Percentiles rank a stretch among this genome's conserved stretches.
These are phyloP conservation scores for Synanthedon myopaeformis DNA, from an alignment of 2,888 invertebrate species.

Conservation along the genomic window DNA sequence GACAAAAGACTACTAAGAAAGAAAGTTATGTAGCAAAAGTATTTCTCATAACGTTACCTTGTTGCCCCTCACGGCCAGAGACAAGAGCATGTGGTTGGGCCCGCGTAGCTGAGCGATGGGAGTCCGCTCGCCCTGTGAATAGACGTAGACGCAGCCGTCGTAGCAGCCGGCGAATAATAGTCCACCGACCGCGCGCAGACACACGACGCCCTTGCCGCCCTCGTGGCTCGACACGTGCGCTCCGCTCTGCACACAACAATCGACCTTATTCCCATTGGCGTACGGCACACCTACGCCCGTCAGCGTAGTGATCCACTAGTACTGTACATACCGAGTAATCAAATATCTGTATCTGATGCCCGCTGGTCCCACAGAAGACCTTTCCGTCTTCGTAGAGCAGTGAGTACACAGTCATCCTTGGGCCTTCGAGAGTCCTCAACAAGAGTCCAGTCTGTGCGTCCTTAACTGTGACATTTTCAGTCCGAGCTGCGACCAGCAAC, in stretches of 20 bases:
- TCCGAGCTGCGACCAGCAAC: slow-evolving; percentile 77
- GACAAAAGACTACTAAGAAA: no score
- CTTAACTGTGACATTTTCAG: slow-evolving; percentile 76
- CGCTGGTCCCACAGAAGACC: slow-evolving; percentile 83
- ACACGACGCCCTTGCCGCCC: slow-evolving; percentile 79
- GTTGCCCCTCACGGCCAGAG: slow-evolving; percentile 74
- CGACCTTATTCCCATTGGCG: background rate
- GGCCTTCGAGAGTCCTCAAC: slow-evolving; percentile 72
- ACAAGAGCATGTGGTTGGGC: slow-evolving; percentile 78
- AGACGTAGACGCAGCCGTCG: slow-evolving; percentile 82
- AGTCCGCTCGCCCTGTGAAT: slow-evolving; percentile 64
- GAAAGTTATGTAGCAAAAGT: no score
- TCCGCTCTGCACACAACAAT: slow-evolving; percentile 69
- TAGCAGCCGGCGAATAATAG: slow-evolving; percentile 80
- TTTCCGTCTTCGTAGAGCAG: slow-evolving; percentile 75
- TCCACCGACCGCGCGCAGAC: slow-evolving; percentile 74
- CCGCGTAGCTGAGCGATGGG: slow-evolving; percentile 75
- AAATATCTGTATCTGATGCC: slow-evolving; percentile 77
- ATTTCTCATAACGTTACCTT: slow-evolving; percentile 49
- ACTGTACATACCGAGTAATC: slow-evolving; percentile 76
- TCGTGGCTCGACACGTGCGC: slow-evolving; percentile 66
- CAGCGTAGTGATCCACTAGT: background rate
- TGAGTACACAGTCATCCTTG: slow-evolving; percentile 76
- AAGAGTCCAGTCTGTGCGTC: slow-evolving; percentile 79
- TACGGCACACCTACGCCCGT: background rate